These are phyloP conservation scores for Chunga burmeisteri DNA, from an alignment of 2,113 vertebrate species.

Conservation along the genomic window DNA sequence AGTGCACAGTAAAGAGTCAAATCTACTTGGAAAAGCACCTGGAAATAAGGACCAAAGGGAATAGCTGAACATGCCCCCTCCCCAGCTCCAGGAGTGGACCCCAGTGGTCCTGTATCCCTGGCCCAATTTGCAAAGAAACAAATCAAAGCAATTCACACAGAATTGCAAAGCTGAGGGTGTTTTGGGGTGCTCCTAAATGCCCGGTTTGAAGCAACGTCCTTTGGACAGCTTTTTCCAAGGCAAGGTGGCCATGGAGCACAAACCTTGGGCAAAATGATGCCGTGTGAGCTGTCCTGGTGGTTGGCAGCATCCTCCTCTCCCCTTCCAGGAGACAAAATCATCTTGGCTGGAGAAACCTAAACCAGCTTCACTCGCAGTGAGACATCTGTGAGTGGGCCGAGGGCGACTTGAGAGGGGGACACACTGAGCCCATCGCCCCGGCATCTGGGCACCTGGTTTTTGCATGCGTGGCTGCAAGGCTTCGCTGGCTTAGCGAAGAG, in stretches of 20 bases:
- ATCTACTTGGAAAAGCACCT: rapidly evolving
- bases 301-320: too few species aligned
- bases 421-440: rapidly evolving
- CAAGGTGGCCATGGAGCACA: rapidly evolving
- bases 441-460: background rate
- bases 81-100: too few species aligned
- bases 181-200: background rate
- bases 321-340: background rate
- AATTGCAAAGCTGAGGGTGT: background rate
- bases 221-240: background rate
- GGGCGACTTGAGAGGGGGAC: background rate
- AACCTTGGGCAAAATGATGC: too few species aligned
- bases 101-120: background rate
- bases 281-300: background rate
- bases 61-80: background rate
- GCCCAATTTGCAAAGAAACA: background rate
- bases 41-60: background rate
- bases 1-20: rapidly evolving
- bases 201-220: background rate
- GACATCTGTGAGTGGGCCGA: background rate
- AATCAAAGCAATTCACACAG: background rate
- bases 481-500: background rate
- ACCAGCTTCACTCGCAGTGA: background rate
- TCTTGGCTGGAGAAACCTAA: background rate
- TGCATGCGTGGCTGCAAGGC: too few species aligned